Conservation (phyloP, 2,113 vertebrate genomes). For the Hipposideros armiger region DNA sequence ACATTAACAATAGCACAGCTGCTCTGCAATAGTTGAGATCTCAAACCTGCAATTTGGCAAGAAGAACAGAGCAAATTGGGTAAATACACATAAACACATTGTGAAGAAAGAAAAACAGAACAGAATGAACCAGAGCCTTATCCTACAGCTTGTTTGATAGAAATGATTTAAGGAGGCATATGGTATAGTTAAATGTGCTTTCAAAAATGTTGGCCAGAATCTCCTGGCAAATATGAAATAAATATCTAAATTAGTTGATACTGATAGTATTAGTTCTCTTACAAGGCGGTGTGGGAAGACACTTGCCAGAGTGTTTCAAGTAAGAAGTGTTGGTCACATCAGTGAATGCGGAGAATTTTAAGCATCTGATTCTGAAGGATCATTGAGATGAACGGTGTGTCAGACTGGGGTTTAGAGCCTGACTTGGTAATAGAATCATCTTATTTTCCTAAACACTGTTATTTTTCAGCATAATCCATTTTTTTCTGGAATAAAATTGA, state of each 20-base stretch:
- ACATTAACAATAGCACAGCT: constrained; percentile 86
- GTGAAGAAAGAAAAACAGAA: constrained; percentile 87
- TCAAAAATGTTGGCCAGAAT: constrained; percentile 89
- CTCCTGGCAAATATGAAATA: constrained; percentile 86
- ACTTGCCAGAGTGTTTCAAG: constrained; percentile 48
- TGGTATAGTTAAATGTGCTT: constrained; percentile 90
- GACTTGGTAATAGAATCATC: neutral
- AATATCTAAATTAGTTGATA: constrained; percentile 83
- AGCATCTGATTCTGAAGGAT: neutral
- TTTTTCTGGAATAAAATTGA: constrained; percentile 53
- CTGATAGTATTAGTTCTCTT: constrained; percentile 76
- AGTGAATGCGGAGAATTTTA: neutral
- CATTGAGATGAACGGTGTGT: neutral
- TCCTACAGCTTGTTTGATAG: constrained; percentile 88
- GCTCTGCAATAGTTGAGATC: constrained; percentile 84
- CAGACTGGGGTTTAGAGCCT: neutral
- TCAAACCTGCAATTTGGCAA: constrained; percentile 90
- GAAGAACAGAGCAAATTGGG: constrained; percentile 85
- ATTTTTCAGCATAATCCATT: constrained; percentile 45
- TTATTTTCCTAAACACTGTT: constrained; percentile 13
- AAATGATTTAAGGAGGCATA: constrained; percentile 90
- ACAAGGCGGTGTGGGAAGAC: constrained; percentile 66
- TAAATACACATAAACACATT: constrained; percentile 89
- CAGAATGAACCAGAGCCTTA: constrained; percentile 87
- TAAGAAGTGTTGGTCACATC: constrained; percentile 49